phyloP scores from a whole-genome alignment of 2,888 invertebrate species.

The Rhagonycha lutea region DNA sequence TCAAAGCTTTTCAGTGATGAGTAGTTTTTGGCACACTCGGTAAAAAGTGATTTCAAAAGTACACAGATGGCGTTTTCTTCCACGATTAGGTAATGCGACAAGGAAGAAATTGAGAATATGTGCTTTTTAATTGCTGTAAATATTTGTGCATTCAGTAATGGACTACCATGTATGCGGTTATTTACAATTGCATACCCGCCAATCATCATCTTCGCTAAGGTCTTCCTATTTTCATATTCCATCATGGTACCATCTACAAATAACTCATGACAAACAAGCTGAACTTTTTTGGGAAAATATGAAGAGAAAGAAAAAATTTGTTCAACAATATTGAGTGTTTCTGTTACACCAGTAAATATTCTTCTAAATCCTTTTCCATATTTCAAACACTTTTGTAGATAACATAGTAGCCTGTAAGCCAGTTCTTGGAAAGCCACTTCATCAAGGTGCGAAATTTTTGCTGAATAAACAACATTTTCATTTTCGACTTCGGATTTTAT shows the following conservation, averaged over 20 bases:
- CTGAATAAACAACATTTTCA: constrained; percentile 78
- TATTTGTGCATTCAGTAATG: constrained; percentile 95
- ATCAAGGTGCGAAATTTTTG: constrained; percentile 86
- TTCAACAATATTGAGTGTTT: constrained; percentile 64
- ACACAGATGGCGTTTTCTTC: constrained; percentile 89
- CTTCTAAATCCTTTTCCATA: constrained; percentile 78
- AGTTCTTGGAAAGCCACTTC: constrained; percentile 94
- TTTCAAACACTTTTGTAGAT: constrained; percentile 89
- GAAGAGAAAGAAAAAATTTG: constrained; percentile 82
- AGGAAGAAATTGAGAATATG: constrained; percentile 92
- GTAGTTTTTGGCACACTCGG: constrained; percentile 81
- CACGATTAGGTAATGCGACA: constrained; percentile 88
- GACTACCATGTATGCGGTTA: constrained; percentile 93
- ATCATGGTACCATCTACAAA: constrained; percentile 88
- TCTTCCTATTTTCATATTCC: constrained; percentile 91
- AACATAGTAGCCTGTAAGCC: constrained; percentile 85
- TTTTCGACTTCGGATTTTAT: constrained; percentile 81
- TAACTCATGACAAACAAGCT: constrained; percentile 94
- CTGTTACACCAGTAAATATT: constrained; percentile 74
- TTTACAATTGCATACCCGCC: constrained; percentile 81
- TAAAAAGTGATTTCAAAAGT: constrained; percentile 86
- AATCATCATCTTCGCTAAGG: constrained; percentile 87
- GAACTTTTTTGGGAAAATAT: constrained; percentile 92
- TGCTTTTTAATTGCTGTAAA: constrained; percentile 94
- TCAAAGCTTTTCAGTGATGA: constrained; percentile 70